Evolutionary conservation across 23 tunicate species (phyloP), one percentile per base, ranked within the genome.

Genomic region (Phallusia fumigata): DNA sequence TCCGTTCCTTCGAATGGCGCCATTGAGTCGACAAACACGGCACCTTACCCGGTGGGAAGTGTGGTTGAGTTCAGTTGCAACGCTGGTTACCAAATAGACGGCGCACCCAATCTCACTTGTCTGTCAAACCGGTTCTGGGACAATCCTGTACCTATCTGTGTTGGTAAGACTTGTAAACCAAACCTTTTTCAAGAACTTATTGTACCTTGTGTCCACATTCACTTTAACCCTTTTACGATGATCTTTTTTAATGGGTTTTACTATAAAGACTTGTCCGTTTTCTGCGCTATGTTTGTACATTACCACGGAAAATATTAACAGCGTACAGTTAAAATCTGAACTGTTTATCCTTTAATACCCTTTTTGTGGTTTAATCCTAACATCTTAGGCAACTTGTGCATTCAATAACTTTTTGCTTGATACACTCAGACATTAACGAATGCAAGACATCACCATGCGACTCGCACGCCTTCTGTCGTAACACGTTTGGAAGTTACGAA

Each of bases 1-100:
- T 65, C 79, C 11, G 32, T 58, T 76, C 53, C 81, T 33, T 36
- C 35, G 1, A 35, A 84, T 36, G 87, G 87, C 22, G 33, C 75
- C 18, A 52, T 79, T 65, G 44, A 53, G 10, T 77, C 80, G 1
- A 33, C 52, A 36, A 77, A 26, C 47, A 35, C 52, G 18, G 19
- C 80, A 0, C 80, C 80, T 31, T 77, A 77, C n/a, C 31, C 28
- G 18, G 53, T 77, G 47, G 33, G 80, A 19, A 77, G 47, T 40
- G 53, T 10, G 80, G 53, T 77, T 21, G 35, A 10, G 0, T 77
- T 34, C 30, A 15, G 49, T 21, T 77, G 80, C n/a, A 45, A 36
- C 53, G n/a, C 34, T 28, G 80, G 80, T 3, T 77, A 77, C 52
- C 34, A 45, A 35, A 13, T 77, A 22, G 18, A 28, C 34, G 52